Percentiles rank a stretch among this genome's conserved stretches.
phyloP scores from a whole-genome alignment of 2,797 vertebrate species.

The Parauchenoglanis punctatus region DNA sequence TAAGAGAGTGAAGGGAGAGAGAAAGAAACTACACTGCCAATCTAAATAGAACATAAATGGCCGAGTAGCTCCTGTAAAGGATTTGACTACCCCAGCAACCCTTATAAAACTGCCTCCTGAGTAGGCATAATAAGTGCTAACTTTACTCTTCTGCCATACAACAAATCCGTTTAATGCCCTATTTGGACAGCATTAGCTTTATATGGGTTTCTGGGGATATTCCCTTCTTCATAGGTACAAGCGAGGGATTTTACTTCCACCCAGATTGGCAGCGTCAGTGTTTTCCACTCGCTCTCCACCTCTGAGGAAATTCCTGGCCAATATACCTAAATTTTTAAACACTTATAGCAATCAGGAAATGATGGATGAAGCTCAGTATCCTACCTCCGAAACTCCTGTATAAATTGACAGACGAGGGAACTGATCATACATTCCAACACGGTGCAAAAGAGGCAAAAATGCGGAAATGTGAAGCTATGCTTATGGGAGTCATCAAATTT shows the following conservation, averaged over 20 bases:
- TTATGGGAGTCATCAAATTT: not conserved
- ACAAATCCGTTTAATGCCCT: not conserved
- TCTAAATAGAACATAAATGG: not conserved
- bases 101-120: slow-evolving; percentile 5
- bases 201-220: not conserved
- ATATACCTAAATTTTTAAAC: slow-evolving; percentile 15
- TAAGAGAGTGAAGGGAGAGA: not conserved
- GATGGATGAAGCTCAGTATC: not conserved
- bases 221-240: not conserved
- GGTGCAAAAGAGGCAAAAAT: not conserved
- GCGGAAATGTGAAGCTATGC: slow-evolving; percentile 11
- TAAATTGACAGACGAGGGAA: slow-evolving; percentile 1
- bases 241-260: slow-evolving; percentile 2
- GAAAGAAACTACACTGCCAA: not conserved
- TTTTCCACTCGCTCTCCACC: not conserved
- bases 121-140: slow-evolving; percentile 14
- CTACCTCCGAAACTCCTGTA: not conserved
- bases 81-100: not conserved
- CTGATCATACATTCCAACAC: not conserved
- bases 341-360: not conserved
- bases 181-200: slow-evolving; percentile 14
- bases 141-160: slow-evolving; percentile 11
- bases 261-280: slow-evolving; percentile 17
- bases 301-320: not conserved
- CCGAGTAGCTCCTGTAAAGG: not conserved